Base-by-base conservation (phyloP, 2,888 invertebrate species). In the Cataglyphis rosenhaueri region DNA sequence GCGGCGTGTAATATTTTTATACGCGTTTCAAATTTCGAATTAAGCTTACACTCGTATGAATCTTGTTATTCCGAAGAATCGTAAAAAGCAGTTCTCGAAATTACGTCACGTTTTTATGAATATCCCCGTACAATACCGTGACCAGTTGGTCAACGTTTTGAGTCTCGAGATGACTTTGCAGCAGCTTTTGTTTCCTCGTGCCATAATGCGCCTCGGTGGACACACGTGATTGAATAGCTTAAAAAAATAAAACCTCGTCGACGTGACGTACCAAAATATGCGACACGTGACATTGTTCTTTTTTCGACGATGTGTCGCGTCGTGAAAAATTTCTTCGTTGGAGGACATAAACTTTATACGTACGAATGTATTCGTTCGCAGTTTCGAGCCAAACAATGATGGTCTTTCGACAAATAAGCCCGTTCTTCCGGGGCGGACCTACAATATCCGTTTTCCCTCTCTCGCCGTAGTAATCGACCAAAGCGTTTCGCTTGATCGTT, bases 281-380 rank as follows among this genome's bases (percentile, higher is more conserved):
- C 81, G 87, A 85, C 85, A 90, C 89, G 89, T 88, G 90, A 89
- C 85, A 85, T 83, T 82, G 86, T 90, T 91, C 87, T 89, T 87
- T 87, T 32, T 5, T 59, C 81, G 44, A 15, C 35, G 41, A 15
- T 15, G 25, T 82, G 75, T 32, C 68, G 66, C 81, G n/a, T 55
- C 66, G 66, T 89, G 90, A 91, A 90, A 92, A 92, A 90, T 90
- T 35, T 35, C 88, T 81, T 61, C 76, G 84, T 85, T 85, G 79
- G 81, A 85, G 88, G 85, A 91, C 91, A 91, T 91, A 92, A 91
- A 91, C 86, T 91, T 91, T 87, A 86, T 86, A 85, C 84, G 86
- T 85, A 91, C 91, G 89, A 87, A 91, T 91, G 89, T 84, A 85
- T 70, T 71, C 74, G 74, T 64, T 78, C 61, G 21, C 78, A 59